Conservation (phyloP, 2,888 invertebrate species). For the Tachystola acroxantha region DNA sequence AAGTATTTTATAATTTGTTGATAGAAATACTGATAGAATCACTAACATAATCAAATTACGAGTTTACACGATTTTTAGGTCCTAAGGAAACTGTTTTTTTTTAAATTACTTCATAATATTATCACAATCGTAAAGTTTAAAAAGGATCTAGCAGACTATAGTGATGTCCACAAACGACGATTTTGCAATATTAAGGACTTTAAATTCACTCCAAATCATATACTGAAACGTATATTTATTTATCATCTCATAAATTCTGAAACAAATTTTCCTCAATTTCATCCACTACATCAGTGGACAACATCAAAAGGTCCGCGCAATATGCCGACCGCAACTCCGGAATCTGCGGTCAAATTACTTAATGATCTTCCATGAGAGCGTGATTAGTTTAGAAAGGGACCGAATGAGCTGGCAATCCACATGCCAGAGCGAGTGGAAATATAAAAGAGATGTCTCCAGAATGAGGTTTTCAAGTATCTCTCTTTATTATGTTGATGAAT, state of each 20-base stretch:
- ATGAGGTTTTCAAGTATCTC: conserved; percentile 2
- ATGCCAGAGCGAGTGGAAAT: not conserved
- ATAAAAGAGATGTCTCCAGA: not conserved
- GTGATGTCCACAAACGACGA: too few species aligned
- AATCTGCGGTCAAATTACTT: conserved; percentile 34
- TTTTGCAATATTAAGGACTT: too few species aligned
- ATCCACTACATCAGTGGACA: not conserved
- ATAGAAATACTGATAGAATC: too few species aligned
- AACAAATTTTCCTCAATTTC: not conserved
- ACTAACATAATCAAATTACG: too few species aligned
- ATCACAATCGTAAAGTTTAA: too few species aligned
- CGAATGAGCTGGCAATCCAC: not conserved
- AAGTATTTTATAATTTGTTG: too few species aligned
- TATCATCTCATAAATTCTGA: not conserved
- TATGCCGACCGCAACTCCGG: conserved; percentile 15
- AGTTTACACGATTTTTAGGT: too few species aligned
- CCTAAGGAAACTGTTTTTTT: too few species aligned
- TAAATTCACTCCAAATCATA: too few species aligned
- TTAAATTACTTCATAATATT: too few species aligned
- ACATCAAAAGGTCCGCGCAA: conserved; percentile 2
- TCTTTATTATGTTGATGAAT: conserved; percentile 3
- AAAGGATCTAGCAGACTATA: too few species aligned
- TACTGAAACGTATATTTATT: not conserved
- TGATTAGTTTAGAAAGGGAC: conserved; percentile 18
- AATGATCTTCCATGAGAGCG: conserved; percentile 34